Percentiles rank a stretch among this genome's conserved stretches.
phyloP scores from a whole-genome alignment of 1,140 invertebrate genomes.

The Ips nitidus region DNA sequence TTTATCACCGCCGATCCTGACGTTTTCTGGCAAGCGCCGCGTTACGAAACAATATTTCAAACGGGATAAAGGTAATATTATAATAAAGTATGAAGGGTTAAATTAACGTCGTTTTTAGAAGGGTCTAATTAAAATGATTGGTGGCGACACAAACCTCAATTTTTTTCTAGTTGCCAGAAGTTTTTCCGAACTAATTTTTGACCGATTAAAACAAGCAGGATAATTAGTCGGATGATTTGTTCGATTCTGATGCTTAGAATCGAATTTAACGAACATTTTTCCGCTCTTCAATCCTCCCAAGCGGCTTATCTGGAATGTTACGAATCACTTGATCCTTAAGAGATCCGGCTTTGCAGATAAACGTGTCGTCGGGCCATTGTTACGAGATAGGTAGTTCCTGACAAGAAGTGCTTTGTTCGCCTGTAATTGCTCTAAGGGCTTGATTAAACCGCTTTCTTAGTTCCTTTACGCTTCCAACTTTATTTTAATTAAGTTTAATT shows the following conservation, averaged over 20 bases:
- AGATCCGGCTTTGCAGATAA: slow-evolving; percentile 22
- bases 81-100: slow-evolving; percentile 16
- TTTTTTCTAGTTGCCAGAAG: too few species aligned
- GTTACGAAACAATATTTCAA: slow-evolving; percentile 22
- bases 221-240: background rate
- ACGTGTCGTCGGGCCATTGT: slow-evolving; percentile 20
- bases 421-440: slow-evolving; percentile 25
- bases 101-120: background rate
- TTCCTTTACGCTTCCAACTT: slow-evolving; percentile 14
- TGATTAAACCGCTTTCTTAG: slow-evolving; percentile 17
- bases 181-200: too few species aligned
- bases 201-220: background rate
- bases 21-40: slow-evolving; percentile 9
- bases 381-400: slow-evolving; percentile 24
- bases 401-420: slow-evolving; percentile 22
- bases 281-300: background rate
- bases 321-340: slow-evolving; percentile 23
- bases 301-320: slow-evolving; percentile 23
- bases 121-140: slow-evolving; percentile 14
- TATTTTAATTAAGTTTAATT: slow-evolving; percentile 5
- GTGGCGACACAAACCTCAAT: background rate
- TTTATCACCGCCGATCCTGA: slow-evolving; percentile 19
- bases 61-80: slow-evolving; percentile 15
- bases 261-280: slow-evolving; percentile 1
- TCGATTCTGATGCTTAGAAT: background rate